Base-by-base conservation (phyloP, 2,888 invertebrate genomes). In the Drosophila villosipedis region DNA sequence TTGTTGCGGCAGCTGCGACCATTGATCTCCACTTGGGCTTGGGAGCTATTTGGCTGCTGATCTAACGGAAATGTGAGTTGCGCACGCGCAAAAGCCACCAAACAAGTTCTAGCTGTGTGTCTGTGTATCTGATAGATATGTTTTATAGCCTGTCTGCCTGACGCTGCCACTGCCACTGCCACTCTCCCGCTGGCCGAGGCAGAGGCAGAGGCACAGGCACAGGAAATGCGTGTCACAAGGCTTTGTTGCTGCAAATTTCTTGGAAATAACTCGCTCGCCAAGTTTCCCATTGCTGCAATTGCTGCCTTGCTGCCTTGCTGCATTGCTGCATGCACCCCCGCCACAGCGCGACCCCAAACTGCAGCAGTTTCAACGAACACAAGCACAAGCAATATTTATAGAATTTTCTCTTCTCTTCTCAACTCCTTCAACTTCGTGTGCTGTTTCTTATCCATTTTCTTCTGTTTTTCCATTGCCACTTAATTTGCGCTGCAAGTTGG, bases 41-140 rank as follows among this genome's bases (percentile, higher is more conserved):
- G 64, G 22, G 31, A 43, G 58, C 31, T 16, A 31, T 30, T 19
- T 57, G 47, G 57, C 54, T 39, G 64, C n/a, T 54, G 28, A 65
- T 54, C 68, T 80, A 80, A 80, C 80, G 80, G 80, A 80, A 82
- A 80, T 79, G 68, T 82, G 69, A 65, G 76, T 69, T 79, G 82
- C 70, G 82, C 82, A 80, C 80, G 82, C 82, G 82, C 75, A 80
- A 80, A 82, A 80, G 72, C 80, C 59, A 64, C 80, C 76, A 82
- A 78, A 82, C 83, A 61, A 79, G 80, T 82, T 66, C 50, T 43
- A 50, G 58, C 30, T 55, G 28, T 50, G 35, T 28, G 37, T 35
- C 30, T 75, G 31, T 80, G 62, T 80, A 80, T 80, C 68, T 81
- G 54, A 31, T 59, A 70, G 74, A 78, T 80, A 28, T 33, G 53